Evolutionary conservation across 2,888 invertebrate species (phyloP).

Genomic region (Caenorhabditis sp.): DNA sequence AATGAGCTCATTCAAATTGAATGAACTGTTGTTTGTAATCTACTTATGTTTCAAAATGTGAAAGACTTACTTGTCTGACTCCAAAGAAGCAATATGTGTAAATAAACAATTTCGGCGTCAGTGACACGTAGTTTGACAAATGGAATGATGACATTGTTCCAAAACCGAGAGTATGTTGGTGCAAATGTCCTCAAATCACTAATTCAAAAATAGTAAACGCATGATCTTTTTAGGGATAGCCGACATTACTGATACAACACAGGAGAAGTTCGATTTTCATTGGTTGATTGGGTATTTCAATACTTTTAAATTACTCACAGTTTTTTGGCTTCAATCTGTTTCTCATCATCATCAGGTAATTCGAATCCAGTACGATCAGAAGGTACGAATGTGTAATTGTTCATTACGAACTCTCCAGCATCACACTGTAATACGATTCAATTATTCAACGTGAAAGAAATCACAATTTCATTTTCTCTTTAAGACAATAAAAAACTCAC

Average conservation of each 20-base stretch:
- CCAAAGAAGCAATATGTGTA: conserved; percentile 65
- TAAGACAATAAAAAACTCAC: conserved; percentile 25
- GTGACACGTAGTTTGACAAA: conserved; percentile 58
- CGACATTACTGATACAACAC: conserved; percentile 31
- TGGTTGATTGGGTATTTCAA: not conserved
- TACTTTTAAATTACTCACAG: conserved; percentile 38
- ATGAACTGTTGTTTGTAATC: not conserved
- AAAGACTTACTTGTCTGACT: conserved; percentile 46
- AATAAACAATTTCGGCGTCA: conserved; percentile 65
- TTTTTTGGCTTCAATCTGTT: conserved; percentile 49
- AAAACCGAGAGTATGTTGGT: conserved; percentile 60
- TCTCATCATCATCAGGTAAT: conserved; percentile 55
- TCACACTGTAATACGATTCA: conserved; percentile 43
- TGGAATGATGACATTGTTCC: conserved; percentile 61
- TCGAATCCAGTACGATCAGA: conserved; percentile 64
- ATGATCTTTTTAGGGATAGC: conserved; percentile 27
- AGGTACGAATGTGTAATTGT: conserved; percentile 67
- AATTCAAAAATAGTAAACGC: conserved; percentile 7
- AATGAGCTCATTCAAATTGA: too few species aligned
- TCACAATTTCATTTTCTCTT: not conserved
- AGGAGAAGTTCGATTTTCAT: conserved; percentile 21
- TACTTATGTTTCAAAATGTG: not conserved
- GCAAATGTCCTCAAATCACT: conserved; percentile 60
- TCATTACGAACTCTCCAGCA: conserved; percentile 62
- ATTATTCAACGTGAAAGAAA: not conserved